A percentile compares a stretch with the other conserved stretches of the same genome.
Evolutionary conservation across 2,113 vertebrate species (phyloP).

Genomic region (Orcinus orca): DNA sequence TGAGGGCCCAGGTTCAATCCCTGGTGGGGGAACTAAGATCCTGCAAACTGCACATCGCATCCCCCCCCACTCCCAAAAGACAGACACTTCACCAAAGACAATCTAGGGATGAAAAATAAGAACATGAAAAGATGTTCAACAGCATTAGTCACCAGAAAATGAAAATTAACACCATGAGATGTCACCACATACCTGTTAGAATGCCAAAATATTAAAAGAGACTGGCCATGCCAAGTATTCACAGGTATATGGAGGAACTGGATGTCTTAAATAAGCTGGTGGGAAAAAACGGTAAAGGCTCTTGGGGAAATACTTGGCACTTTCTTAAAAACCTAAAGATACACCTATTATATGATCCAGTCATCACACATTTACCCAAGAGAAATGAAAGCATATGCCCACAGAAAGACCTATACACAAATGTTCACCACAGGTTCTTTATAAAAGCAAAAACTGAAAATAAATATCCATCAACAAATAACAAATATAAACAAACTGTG

Average conservation of each 20-base stretch:
- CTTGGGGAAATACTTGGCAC: not conserved
- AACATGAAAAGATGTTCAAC: not conserved
- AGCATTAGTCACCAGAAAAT: not conserved
- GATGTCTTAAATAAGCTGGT: not conserved
- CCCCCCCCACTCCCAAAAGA: no score
- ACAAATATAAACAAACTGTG: not conserved
- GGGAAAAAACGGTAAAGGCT: not conserved
- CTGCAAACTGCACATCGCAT: no score
- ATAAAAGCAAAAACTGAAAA: not conserved
- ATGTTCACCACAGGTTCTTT: not conserved
- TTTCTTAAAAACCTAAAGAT: not conserved
- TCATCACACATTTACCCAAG: not conserved
- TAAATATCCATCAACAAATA: not conserved
- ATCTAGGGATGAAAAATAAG: not conserved
- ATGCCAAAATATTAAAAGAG: not conserved
- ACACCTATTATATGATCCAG: not conserved
- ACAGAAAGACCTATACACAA: not conserved
- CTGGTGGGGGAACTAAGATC: no score
- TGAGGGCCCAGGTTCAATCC: no score
- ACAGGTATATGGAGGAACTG: not conserved
- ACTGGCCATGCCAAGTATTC: not conserved
- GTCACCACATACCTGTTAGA: not conserved
- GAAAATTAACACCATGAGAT: not conserved
- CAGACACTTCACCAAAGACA: not conserved
- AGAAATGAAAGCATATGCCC: not conserved